Evolutionary conservation across 2,797 vertebrate species (phyloP).

Genomic region (Liparis tanakae): DNA sequence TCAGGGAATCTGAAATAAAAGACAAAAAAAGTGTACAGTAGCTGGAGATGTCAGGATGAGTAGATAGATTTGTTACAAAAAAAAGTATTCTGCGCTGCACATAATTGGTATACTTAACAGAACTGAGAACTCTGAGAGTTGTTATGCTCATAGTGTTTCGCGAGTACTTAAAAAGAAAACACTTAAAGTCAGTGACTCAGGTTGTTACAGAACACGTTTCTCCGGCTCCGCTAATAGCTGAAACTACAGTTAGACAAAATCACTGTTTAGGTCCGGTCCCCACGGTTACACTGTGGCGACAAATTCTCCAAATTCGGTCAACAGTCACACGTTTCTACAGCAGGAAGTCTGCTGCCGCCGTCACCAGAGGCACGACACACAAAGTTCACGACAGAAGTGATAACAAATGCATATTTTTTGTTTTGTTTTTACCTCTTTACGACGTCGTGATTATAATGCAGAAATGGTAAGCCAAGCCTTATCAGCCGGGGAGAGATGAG

Average conservation of each 20-base stretch:
- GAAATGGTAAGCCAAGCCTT: conserved; percentile 84
- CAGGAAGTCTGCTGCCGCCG: not conserved
- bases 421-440: conserved; percentile 79
- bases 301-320: conserved; percentile 5
- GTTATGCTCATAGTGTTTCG: not conserved
- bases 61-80: too few relatives aligned
- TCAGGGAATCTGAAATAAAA: conserved; percentile 85
- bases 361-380: not conserved
- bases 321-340: not conserved
- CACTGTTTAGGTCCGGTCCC: conserved; percentile 17
- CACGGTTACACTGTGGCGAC: conserved; percentile 17
- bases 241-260: conserved; percentile 37
- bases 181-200: not conserved
- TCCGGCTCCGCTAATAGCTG: conserved; percentile 10
- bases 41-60: not conserved
- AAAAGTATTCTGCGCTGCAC: not conserved
- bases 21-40: not conserved
- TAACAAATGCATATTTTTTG: not conserved
- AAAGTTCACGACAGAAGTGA: not conserved
- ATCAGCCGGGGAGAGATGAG: conserved; percentile 51
- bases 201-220: conserved; percentile 28
- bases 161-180: not conserved
- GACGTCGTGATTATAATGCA: conserved; percentile 74
- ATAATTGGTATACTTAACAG: not conserved
- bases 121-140: not conserved